These are phyloP conservation scores for Cacatua alba DNA, from an alignment of 2,113 vertebrate genomes.

Conservation along the genomic window DNA sequence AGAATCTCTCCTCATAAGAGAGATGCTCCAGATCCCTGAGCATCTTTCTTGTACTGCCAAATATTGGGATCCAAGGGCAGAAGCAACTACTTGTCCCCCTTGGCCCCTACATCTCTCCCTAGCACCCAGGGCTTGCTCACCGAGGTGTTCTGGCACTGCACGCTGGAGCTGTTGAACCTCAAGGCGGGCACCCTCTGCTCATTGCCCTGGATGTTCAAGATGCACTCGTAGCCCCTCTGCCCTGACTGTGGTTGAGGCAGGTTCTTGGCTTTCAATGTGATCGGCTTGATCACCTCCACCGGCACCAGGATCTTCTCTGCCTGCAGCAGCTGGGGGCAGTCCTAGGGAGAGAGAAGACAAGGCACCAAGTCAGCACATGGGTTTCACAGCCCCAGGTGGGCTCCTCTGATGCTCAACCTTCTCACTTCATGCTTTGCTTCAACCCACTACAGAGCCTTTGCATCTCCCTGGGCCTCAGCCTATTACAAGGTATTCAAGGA, in stretches of 20 bases:
- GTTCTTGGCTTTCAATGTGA: slow-evolving; percentile 95
- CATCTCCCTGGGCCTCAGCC: neutral
- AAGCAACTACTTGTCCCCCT: neutral
- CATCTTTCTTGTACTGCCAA: neutral
- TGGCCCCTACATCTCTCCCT: neutral
- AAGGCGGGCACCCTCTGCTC: slow-evolving; percentile 93
- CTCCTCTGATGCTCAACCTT: neutral
- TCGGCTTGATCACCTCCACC: slow-evolving; percentile 94
- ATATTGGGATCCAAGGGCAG: neutral
- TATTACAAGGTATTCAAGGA: neutral
- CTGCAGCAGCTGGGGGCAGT: slow-evolving; percentile 93
- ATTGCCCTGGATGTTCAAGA: slow-evolving; percentile 90
- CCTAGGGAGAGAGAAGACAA: slow-evolving; percentile 65
- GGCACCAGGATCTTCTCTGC: slow-evolving; percentile 93
- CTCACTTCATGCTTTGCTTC: neutral
- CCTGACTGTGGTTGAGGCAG: slow-evolving; percentile 96
- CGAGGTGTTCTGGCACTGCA: slow-evolving; percentile 98
- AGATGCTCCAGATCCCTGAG: neutral
- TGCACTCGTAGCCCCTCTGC: slow-evolving; percentile 94
- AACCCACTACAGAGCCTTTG: neutral
- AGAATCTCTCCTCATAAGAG: neutral
- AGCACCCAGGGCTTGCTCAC: slow-evolving; percentile 73
- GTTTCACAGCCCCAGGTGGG: neutral
- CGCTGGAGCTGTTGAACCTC: slow-evolving; percentile 97
- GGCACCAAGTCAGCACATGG: accelerated